Evolutionary conservation across 2,797 vertebrate genomes (phyloP), one percentile per base, ranked within the genome.

Genomic region (Cirrhinus mrigala): DNA sequence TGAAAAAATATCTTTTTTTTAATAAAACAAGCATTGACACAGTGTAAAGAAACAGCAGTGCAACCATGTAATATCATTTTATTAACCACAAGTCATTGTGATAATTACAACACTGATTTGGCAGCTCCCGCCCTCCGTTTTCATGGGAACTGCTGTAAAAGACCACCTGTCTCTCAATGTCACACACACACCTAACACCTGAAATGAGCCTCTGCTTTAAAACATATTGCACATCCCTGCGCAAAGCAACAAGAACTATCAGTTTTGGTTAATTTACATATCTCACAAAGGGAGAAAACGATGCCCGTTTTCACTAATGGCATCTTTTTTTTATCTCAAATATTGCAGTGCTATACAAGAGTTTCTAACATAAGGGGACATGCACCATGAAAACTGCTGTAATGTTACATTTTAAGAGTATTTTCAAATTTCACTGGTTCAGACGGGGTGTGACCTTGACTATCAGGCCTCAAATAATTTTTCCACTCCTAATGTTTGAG

Each of bases 81-180:
- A 90, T 90, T 90, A 81, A 85, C 48, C 75, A 83, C 64, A 87
- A 87, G 37, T 85, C 71, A 85, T 81, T 74, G 44, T 83, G 73
- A 88, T 85, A 78, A 85, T 88, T 94, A 95, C 94, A 96, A 90
- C 91, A 92, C 91, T 90, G 91, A 92, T 92, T 91, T 89, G 90
- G 91, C 92, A 93, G 93, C 90, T 91, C 76, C 92, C 91, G 91
- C 90, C 92, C 90, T 92, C 91, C 85, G 88, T 90, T 89, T 70
- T 89, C 85, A 90, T 58, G 50, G 78, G 15, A 90, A 90, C 90
- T 89, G 91, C 74, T 83, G 58, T 82, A 89, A 92, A 77, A 83
- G 88, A 88, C 88, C 85, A 20, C 37, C 89, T 86, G 89, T 78
- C 69, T 85, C 73, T 89, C 89, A 69, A 68, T 77, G 50, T 84